Base-by-base conservation (phyloP, 2,888 invertebrate genomes). In the Tryphoninae sp. region DNA sequence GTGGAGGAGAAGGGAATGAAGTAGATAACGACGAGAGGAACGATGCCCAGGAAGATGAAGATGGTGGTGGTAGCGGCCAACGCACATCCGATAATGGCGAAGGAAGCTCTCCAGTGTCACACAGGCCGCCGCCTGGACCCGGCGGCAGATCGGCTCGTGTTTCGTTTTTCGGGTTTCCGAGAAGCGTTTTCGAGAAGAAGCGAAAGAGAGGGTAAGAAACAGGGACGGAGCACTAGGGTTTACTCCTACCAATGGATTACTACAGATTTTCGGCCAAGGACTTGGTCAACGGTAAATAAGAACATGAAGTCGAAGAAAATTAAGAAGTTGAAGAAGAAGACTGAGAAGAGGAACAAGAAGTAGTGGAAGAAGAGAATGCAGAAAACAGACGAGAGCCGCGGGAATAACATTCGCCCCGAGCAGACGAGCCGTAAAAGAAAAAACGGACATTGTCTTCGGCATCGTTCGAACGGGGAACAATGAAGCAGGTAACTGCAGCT, bases 101-200 rank as follows among this genome's bases (percentile, higher is more conserved):
- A 40, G 75, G 49, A 86, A 83, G 86, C 88, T 89, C 89, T 89
- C 89, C 88, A 87, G 87, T 89, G 88, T 89, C 89, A 89, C 89
- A 89, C 87, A 85, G 82, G 85, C 87, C 87, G 88, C 85, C 80
- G 83, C 73, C 58, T 33, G 77, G 84, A 83, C 80, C 77, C 69
- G 78, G 71, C 79, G 82, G 80, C 83, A 72, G 84, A 74, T 71
- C 84, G 82, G 88, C 89, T 89, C 89, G 89, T 89, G 87, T 89
- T 89, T 89, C 89, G 87, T 84, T 88, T 89, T 89, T 89, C 86
- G 87, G 87, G 84, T 87, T 89, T 89, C 89, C 88, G 83, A 89
- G 89, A 89, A 89, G 86, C 85, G 84, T 85, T 87, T 82, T 85
- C 84, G 81, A 76, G 72, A 49, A 33, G 45, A 49, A 58, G 42